A percentile compares a stretch with the other conserved stretches of the same genome.
These are phyloP conservation scores for Drosophila grimshawi DNA, from an alignment of 1,140 invertebrate species.

Conservation along the genomic window DNA sequence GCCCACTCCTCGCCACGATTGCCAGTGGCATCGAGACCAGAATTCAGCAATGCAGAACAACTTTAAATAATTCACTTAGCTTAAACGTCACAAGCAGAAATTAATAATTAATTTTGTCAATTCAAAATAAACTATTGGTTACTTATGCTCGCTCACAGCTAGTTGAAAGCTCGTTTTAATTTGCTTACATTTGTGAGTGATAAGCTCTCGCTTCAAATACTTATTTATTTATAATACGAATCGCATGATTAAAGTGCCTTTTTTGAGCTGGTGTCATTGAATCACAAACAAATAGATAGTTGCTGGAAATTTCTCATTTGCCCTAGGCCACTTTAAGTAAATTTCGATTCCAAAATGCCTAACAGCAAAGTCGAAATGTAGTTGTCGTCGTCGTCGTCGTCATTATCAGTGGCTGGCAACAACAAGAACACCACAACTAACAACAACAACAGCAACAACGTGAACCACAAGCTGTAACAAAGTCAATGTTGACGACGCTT, in stretches of 20 bases:
- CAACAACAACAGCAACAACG: constrained; percentile 11
- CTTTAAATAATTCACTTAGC: constrained; percentile 3
- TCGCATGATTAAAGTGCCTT: neutral
- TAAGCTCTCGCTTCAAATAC: too few species aligned
- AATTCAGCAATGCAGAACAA: constrained; percentile 30
- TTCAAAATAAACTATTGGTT: too few species aligned
- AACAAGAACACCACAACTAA: constrained; percentile 28
- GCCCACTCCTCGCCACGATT: neutral
- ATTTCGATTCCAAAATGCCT: constrained; percentile 26
- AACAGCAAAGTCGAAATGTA: constrained; percentile 30
- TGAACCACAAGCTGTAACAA: constrained; percentile 27
- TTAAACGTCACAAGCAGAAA: constrained; percentile 6
- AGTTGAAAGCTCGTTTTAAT: too few species aligned
- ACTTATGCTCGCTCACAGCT: too few species aligned
- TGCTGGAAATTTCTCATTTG: constrained; percentile 22
- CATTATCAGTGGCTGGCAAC: constrained; percentile 62
- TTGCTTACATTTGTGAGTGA: too few species aligned
- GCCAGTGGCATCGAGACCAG: neutral
- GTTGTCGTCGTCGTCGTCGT: constrained; percentile 50
- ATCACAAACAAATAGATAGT: constrained; percentile 6
- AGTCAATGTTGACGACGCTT: constrained; percentile 67
- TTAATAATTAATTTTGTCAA: neutral
- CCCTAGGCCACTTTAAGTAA: constrained; percentile 9
- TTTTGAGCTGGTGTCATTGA: constrained; percentile 24
- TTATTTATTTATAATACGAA: too few species aligned